phyloP scores from a whole-genome alignment of 2,888 invertebrate species.

The Drosophila recens region DNA sequence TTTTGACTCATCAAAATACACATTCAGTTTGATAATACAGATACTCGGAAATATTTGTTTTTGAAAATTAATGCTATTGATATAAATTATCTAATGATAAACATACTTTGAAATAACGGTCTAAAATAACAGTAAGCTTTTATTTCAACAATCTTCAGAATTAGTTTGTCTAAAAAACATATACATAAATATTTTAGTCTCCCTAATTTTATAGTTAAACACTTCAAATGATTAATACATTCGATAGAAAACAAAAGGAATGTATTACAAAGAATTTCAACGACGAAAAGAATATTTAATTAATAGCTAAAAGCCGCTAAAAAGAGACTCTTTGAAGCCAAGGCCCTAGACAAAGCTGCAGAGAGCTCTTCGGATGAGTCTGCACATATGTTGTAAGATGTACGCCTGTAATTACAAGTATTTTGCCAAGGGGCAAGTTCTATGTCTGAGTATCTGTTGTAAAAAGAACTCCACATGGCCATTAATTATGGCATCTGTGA shows the following conservation, averaged over 20 bases:
- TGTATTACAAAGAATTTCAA: slow-evolving; percentile 13
- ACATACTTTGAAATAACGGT: not conserved
- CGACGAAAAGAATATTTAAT: slow-evolving; percentile 37
- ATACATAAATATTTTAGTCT: not conserved
- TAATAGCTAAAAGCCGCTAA: slow-evolving; percentile 45
- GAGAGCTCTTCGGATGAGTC: slow-evolving; percentile 15
- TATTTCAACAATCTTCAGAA: not conserved
- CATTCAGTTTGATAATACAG: not conserved
- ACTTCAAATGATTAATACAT: slow-evolving; percentile 19
- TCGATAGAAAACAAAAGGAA: not conserved
- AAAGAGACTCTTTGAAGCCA: slow-evolving; percentile 4
- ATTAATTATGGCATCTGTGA: slow-evolving; percentile 62
- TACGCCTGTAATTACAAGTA: slow-evolving; percentile 50
- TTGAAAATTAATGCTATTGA: not conserved
- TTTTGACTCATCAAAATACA: slow-evolving; percentile 1
- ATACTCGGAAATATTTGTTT: not conserved
- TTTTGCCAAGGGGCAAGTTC: slow-evolving; percentile 33
- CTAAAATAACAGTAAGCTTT: not conserved
- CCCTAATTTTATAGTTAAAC: not conserved
- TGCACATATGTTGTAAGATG: slow-evolving; percentile 32
- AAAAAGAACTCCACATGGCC: slow-evolving; percentile 39
- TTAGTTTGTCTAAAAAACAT: not conserved
- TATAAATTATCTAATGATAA: not conserved
- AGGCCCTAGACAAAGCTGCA: slow-evolving; percentile 15
- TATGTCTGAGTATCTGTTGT: slow-evolving; percentile 8